These are phyloP conservation scores for Synodontis membranacea DNA, from an alignment of 2,113 vertebrate genomes.

Conservation along the genomic window DNA sequence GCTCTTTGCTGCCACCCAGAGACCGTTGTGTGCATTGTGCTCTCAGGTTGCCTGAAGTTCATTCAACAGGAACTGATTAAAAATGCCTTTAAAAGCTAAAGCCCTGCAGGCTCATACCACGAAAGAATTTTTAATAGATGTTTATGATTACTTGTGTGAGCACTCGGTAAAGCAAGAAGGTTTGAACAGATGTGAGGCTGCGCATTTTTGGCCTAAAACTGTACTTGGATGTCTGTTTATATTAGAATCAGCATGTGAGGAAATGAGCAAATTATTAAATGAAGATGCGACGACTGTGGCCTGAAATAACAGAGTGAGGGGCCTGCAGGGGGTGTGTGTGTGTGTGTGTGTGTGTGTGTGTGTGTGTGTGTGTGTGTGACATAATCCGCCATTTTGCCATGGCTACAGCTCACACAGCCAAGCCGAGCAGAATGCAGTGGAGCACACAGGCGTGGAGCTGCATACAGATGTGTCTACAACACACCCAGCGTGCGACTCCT, in stretches of 20 bases:
- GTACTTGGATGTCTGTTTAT: conserved; percentile 9
- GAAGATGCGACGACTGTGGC: conserved; percentile 41
- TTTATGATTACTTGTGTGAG: conserved; percentile 49
- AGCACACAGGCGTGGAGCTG: conserved; percentile 38
- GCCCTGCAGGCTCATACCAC: conserved; percentile 53
- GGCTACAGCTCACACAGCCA: conserved; percentile 43
- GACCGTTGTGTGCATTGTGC: conserved; percentile 49
- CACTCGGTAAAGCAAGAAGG: neutral
- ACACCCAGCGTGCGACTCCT: conserved; percentile 5
- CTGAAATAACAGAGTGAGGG: conserved; percentile 57
- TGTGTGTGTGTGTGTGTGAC: conserved; percentile 4
- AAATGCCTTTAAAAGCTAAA: conserved; percentile 68
- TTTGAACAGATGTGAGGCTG: conserved; percentile 14
- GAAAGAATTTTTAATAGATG: conserved; percentile 49
- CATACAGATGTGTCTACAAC: conserved; percentile 41
- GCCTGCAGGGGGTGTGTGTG: conserved; percentile 43
- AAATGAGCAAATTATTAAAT: conserved; percentile 48
- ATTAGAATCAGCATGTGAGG: conserved; percentile 13
- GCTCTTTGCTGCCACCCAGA: conserved; percentile 71
- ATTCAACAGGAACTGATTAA: conserved; percentile 67
- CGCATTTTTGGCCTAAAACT: neutral
- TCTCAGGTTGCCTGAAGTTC: conserved; percentile 56
- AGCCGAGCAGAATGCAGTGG: conserved; percentile 8
- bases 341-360: conserved; percentile 18
- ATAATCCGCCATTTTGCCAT: conserved; percentile 56